Evolutionary conservation across 2,113 vertebrate species (phyloP), one percentile per base, ranked within the genome.

Genomic region (Nansenia antarctica): DNA sequence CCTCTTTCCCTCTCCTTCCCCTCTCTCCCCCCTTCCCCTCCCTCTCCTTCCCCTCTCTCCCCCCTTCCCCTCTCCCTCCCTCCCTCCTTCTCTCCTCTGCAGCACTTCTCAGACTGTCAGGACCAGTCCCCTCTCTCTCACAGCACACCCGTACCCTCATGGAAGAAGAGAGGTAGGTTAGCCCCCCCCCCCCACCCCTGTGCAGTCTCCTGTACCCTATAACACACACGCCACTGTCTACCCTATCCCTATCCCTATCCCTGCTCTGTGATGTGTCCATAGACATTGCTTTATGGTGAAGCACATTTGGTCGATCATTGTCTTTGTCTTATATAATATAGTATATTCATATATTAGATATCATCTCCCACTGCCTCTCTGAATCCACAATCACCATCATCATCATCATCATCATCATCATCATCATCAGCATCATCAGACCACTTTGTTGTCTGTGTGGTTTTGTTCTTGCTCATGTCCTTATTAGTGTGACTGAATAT

Each of bases 81-180:
- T n/a, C n/a, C 22, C 39, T 18, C n/a, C 32, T 20, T 59, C 5
- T 69, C 20, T 59, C 1, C 27, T 42, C 39, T 24, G 11, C 54
- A 69, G 67, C 54, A 60, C 67, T 69, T 67, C n/a, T 42, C 34
- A 30, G 65, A 37, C 14, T 14, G 26, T 15, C 67, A 47, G 29
- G 55, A 60, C 0, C 54, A 47, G n/a, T 18, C 32, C 11, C n/a
- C 35, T 0, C n/a, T 29, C n/a, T 29, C 35, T 69, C 39, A 30
- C 29, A 39, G n/a, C 14, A 20, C 20, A 20, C 22, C 60, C 20
- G 30, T 30, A 9, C 26, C 26, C 15, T 62, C 52, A 22, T 39
- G 52, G 66, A 59, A 45, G 35, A 67, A 34, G 53, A 29, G 20
- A 15, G 67, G 67, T 69, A 58, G 57, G 55, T 29, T 1, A 47